Evolutionary conservation across 2,888 invertebrate genomes (phyloP), one percentile per base, ranked within the genome.

Genomic region (Schrankia costaestrigalis): DNA sequence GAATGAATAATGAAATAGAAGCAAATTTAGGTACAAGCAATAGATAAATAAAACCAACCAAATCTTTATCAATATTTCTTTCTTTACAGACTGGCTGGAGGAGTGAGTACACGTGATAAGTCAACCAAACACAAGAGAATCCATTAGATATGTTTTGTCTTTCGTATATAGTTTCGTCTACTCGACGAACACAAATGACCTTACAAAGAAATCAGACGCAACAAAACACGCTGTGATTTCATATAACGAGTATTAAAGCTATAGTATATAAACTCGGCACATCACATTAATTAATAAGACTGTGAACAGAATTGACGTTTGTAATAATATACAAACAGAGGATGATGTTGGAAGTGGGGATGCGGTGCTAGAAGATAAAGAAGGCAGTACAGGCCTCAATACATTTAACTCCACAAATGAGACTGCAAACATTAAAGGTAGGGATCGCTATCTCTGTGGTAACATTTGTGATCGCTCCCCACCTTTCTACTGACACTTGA

Each of bases 21-120:
- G n/a, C n/a, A n/a, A n/a, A n/a, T n/a, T n/a, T n/a, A n/a, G n/a
- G n/a, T n/a, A n/a, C n/a, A n/a, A n/a, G n/a, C n/a, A n/a, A n/a
- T n/a, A n/a, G n/a, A n/a, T n/a, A n/a, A n/a, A n/a, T n/a, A n/a
- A n/a, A n/a, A n/a, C n/a, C n/a, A n/a, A n/a, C n/a, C n/a, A n/a
- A n/a, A n/a, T n/a, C n/a, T n/a, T n/a, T n/a, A n/a, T 17, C 18
- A 3, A 18, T 25, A 17, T 22, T 29, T 38, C 69, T 70, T 78
- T 87, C 69, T 73, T 92, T 92, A 41, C 92, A 96, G 96, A 93
- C 94, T 82, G 94, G 95, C 72, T 96, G 96, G 96, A 92, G 96
- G 89, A 94, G 95, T 71, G 96, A 96, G 87, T 96, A 96, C 88
- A 95, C 96, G 94, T 96, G 95, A 96, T 95, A 93, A 91, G 90